Evolutionary conservation across 2,113 vertebrate genomes (phyloP), one percentile per base, ranked within the genome.

Genomic region (Xiphophorus couchianus): DNA sequence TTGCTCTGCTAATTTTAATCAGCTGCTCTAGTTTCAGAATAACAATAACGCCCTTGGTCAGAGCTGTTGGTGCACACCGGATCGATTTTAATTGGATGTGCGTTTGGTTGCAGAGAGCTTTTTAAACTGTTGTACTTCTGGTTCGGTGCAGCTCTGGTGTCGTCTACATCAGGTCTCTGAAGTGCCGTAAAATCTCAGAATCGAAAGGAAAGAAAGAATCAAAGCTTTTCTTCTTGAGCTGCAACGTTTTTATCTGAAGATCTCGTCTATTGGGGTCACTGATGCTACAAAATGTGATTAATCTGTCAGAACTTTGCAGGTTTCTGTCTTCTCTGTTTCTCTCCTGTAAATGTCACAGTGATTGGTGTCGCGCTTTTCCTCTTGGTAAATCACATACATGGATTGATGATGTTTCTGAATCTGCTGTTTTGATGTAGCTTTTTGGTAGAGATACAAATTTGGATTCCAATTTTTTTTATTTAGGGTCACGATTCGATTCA

Each of bases 31-130:
- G 81, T 82, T 74, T 83, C 78, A 25, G 76, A 81, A 84, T 77
- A 88, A 84, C 86, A 76, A 51, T 15, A 66, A 10, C 69, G 39
- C 67, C 84, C 73, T 81, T 44, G 60, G 76, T 69, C 66, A 71
- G 10, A 48, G 71, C 54, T 83, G 54, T 44, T 79, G 82, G 74
- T 83, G 66, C 22, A 51, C 22, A 73, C 73, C 76, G 68, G 75
- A 89, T 92, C 88, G 75, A 88, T 92, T 81, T 76, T 63, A 85
- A 79, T 84, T 73, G 66, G 71, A 62, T 83, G 68, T 82, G 3
- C 28, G 48, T 88, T 92, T 83, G 72, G 74, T 76, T 82, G 74
- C 71, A 30, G 51, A 54, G 67, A 42, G 66, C 68, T 86, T 91
- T 82, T 19, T 74, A 54, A 73, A 64, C 25, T 15, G 39, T 31